These are phyloP conservation scores for Latrodectus elegans DNA, from an alignment of 2,888 invertebrate genomes.

Conservation along the genomic window DNA sequence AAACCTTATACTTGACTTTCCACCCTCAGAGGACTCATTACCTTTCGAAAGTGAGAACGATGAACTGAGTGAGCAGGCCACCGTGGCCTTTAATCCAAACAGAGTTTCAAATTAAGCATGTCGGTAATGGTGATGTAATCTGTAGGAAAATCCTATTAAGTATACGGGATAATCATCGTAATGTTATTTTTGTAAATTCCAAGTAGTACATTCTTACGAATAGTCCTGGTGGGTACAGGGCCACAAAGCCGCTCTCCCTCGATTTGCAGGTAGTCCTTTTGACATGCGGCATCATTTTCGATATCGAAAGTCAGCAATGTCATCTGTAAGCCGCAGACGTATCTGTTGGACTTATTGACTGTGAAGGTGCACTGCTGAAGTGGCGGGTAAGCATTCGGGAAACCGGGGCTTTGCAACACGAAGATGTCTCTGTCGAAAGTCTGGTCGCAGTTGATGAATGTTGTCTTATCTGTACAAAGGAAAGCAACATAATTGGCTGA, in stretches of 20 bases:
- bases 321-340: slow-evolving; percentile 71
- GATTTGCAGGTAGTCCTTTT: slow-evolving; percentile 71
- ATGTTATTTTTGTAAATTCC: no score
- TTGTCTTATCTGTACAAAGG: slow-evolving; percentile 18
- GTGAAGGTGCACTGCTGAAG: slow-evolving; percentile 70
- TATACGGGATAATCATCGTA: no score
- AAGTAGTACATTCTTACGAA: slow-evolving; percentile 18
- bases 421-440: slow-evolving; percentile 67
- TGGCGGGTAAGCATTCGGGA: slow-evolving; percentile 71
- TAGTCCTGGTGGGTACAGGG: slow-evolving; percentile 64
- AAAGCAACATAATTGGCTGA: not conserved
- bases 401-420: slow-evolving; percentile 70
- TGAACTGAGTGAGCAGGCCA: no score
- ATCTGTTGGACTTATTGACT: slow-evolving; percentile 64
- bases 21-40: no score
- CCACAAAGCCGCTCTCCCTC: slow-evolving; percentile 71
- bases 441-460: slow-evolving; percentile 51
- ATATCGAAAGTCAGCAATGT: slow-evolving; percentile 71
- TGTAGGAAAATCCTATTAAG: no score
- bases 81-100: no score
- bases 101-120: no score
- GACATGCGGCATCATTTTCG: slow-evolving; percentile 71
- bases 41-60: no score
- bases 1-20: no score
- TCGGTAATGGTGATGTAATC: no score